These are phyloP conservation scores for Pelochelys cantorii DNA, from an alignment of 2,797 vertebrate genomes.

Conservation along the genomic window DNA sequence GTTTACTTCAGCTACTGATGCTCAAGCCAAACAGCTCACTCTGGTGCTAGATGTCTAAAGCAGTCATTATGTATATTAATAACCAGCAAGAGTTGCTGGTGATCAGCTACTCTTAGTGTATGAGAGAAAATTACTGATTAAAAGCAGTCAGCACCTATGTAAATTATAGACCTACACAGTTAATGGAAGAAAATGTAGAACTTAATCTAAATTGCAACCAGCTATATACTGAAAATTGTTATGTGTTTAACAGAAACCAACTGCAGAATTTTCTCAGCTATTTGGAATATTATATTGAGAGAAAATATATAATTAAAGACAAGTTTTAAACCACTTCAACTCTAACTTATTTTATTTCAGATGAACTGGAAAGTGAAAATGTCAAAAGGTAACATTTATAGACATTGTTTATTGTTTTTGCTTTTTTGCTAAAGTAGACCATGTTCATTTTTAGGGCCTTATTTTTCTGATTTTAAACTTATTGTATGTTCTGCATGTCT, in stretches of 20 bases:
- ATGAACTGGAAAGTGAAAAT: slow-evolving; percentile 79
- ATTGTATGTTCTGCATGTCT: fast-evolving
- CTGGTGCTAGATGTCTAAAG: background rate
- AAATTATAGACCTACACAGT: background rate
- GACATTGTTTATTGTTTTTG: fast-evolving
- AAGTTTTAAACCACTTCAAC: background rate
- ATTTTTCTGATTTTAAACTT: background rate
- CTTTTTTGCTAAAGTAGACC: background rate
- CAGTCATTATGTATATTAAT: background rate
- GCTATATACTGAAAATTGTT: background rate
- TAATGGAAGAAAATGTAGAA: background rate
- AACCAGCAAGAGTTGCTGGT: background rate
- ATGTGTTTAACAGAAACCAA: background rate
- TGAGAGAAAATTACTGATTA: background rate
- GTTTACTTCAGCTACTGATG: background rate
- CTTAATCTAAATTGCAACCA: slow-evolving; percentile 3
- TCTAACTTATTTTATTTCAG: slow-evolving; percentile 76
- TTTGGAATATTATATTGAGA: background rate
- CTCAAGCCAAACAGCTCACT: background rate
- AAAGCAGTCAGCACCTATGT: background rate
- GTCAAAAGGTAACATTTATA: slow-evolving; percentile 81
- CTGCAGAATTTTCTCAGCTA: background rate
- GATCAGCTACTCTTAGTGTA: background rate
- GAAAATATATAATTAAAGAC: background rate
- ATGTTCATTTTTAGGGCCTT: background rate